A percentile compares a stretch with the other conserved stretches of the same genome.
These are phyloP conservation scores for Euphonia xanthogaster DNA, from an alignment of 2,797 vertebrate species.

Conservation along the genomic window DNA sequence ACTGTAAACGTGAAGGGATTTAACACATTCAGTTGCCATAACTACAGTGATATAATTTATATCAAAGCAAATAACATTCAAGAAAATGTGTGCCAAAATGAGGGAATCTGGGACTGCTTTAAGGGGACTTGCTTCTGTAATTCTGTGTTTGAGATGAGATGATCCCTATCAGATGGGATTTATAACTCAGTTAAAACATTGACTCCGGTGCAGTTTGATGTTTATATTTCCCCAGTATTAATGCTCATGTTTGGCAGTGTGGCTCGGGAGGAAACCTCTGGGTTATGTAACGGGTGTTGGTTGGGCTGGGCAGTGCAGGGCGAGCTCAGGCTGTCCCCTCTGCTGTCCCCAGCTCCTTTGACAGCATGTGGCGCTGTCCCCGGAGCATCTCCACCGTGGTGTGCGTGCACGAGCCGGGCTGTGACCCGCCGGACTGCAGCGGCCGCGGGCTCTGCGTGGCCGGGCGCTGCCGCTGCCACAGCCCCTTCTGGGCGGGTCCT, in stretches of 20 bases:
- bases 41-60: background rate
- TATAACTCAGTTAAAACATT: background rate
- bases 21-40: background rate
- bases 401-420: slow-evolving; percentile 83
- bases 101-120: background rate
- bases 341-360: slow-evolving; percentile 52
- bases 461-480: slow-evolving; percentile 79
- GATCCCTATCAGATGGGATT: background rate
- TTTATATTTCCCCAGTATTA: background rate
- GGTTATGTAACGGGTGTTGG: accelerated
- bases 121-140: background rate
- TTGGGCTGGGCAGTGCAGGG: background rate
- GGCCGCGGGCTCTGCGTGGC: slow-evolving; percentile 81
- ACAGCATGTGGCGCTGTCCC: slow-evolving; percentile 86
- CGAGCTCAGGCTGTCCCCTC: accelerated
- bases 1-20: background rate
- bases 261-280: background rate
- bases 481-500: slow-evolving; percentile 73
- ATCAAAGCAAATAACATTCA: background rate
- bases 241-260: accelerated
- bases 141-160: background rate
- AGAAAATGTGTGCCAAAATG: background rate
- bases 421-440: slow-evolving; percentile 80
- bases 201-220: background rate
- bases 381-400: slow-evolving; percentile 85